Evolutionary conservation across 2,888 invertebrate species (phyloP).

Genomic region (Zele albiditarsus): DNA sequence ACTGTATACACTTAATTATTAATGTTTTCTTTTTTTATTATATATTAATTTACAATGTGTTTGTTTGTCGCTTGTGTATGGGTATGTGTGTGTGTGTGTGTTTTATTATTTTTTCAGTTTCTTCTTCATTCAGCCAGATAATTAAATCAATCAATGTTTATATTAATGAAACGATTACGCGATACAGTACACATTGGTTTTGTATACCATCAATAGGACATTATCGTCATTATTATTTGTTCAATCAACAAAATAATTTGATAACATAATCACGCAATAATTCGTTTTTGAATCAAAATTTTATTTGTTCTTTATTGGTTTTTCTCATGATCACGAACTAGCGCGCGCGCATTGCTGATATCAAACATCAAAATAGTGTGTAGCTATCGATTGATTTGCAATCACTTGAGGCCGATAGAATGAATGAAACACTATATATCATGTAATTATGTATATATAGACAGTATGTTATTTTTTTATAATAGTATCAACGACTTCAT

Average conservation of each 20-base stretch:
- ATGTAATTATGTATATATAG: slow-evolving; percentile 66
- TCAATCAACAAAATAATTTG: slow-evolving; percentile 6
- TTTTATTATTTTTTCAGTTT: slow-evolving; percentile 35
- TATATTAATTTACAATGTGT: slow-evolving; percentile 56
- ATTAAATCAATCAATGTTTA: slow-evolving; percentile 56
- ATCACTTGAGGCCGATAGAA: slow-evolving; percentile 69
- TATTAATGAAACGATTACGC: slow-evolving; percentile 49
- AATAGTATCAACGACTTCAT: slow-evolving; percentile 72
- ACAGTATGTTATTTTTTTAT: slow-evolving; percentile 62
- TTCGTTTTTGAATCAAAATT: neutral
- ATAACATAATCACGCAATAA: slow-evolving; percentile 26
- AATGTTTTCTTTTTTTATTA: slow-evolving; percentile 51
- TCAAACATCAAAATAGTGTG: slow-evolving; percentile 64
- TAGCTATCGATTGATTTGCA: slow-evolving; percentile 62
- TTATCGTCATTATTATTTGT: slow-evolving; percentile 1
- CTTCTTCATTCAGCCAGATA: slow-evolving; percentile 40
- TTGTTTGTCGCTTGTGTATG: slow-evolving; percentile 48
- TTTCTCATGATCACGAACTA: neutral
- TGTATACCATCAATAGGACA: neutral
- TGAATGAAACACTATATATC: slow-evolving; percentile 65
- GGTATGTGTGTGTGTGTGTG: slow-evolving; percentile 54
- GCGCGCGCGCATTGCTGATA: neutral
- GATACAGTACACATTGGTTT: slow-evolving; percentile 12
- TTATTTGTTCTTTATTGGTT: neutral
- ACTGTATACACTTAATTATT: slow-evolving; percentile 53